Evolutionary conservation across 2,113 vertebrate genomes (phyloP), one percentile per base, ranked within the genome.

Genomic region (Mormoops blainvillei): DNA sequence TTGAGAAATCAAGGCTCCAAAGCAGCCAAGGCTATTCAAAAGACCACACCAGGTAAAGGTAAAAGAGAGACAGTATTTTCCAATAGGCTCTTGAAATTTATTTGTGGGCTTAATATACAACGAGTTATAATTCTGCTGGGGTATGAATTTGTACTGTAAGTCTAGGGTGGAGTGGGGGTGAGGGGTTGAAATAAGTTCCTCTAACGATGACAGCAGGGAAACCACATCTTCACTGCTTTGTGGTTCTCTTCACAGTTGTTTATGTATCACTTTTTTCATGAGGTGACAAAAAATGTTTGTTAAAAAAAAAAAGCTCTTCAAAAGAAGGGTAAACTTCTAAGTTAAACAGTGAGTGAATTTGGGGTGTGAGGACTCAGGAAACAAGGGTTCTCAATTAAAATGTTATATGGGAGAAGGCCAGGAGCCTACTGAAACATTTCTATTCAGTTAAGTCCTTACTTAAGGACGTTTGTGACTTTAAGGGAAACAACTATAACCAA

Each of bases 231-330:
- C 45, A 95, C 45, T 90, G 68, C 81, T 95, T 50, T 97, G 94
- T 82, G 91, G 88, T 88, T 96, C 43, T 94, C 81, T 65, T 94
- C 28, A 76, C 13, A 96, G 85, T 87, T 97, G 68, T 92, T 97
- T 90, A 89, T 36, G 54, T 74, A 89, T 58, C 11, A 76, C 77
- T 33, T 76, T 76, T 91, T 36, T 92, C 61, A 88, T 24, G 38
- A 96, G 48, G 84, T 85, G n/a, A 95, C 70, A 96, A 87, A 96
- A 93, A 67, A 41, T 67, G 50, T 86, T 90, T 86, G 45, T 87
- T 56, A 52, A 54, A 48, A 33, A 61, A 80, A 76, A 89, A 45
- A 54, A 87, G 8, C 88, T 43, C 22, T 86, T 73, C 67, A 94
- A 96, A 74, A 45, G 33, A 95, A 96, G 48, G n/a, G 84, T 81